Percentiles rank a stretch among this genome's conserved stretches.
Evolutionary conservation across 2,797 vertebrate species (phyloP).

Genomic region (Leptoclinus maculatus): DNA sequence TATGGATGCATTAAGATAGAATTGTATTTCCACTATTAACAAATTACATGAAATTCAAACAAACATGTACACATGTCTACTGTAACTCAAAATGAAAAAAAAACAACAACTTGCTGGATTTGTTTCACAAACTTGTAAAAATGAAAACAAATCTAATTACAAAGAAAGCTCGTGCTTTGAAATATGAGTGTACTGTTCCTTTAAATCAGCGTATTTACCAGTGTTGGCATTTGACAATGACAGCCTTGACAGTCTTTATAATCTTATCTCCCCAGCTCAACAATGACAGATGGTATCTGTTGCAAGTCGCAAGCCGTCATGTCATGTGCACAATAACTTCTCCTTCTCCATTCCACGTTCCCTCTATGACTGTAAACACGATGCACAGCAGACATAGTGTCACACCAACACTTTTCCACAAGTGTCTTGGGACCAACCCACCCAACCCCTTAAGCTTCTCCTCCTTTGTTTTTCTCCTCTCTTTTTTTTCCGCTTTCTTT

Average conservation of each 20-base stretch:
- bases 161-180: background rate
- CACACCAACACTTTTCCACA: conserved; percentile 30
- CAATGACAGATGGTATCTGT: conserved; percentile 66
- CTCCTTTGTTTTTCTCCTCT: conserved; percentile 31
- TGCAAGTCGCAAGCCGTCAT: conserved; percentile 41
- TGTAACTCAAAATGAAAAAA: background rate
- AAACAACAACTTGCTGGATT: background rate
- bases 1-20: background rate
- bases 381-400: conserved; percentile 25
- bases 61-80: background rate
- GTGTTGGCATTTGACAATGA: conserved; percentile 46
- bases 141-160: background rate
- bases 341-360: conserved; percentile 16
- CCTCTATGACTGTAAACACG: conserved; percentile 46
- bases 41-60: background rate
- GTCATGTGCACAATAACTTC: conserved; percentile 26
- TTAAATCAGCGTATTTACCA: conserved; percentile 28
- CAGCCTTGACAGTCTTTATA: conserved; percentile 33
- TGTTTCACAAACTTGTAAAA: background rate
- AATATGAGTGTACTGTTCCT: conserved; percentile 19
- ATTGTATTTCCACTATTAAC: background rate
- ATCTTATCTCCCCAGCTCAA: conserved; percentile 44
- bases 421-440: conserved; percentile 10
- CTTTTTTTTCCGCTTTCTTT: background rate
- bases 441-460: conserved; percentile 21